phyloP scores from a whole-genome alignment of 2,797 vertebrate species.

The Iguana delicatissima region DNA sequence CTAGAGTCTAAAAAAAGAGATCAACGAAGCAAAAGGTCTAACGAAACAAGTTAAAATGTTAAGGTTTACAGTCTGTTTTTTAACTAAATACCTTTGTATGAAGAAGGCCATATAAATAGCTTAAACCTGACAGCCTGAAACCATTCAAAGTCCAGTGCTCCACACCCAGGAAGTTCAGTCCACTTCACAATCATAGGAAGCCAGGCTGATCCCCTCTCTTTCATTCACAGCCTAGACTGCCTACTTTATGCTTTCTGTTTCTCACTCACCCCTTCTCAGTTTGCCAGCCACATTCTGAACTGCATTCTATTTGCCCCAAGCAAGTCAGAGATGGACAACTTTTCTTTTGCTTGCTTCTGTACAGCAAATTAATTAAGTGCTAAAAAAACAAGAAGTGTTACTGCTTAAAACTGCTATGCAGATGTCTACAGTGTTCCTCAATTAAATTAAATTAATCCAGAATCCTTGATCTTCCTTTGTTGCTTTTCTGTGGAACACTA shows the following conservation, averaged over 20 bases:
- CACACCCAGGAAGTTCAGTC: conserved; percentile 10
- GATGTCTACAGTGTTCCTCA: background rate
- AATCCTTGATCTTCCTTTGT: background rate
- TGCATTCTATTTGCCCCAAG: background rate
- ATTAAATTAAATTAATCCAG: conserved; percentile 1
- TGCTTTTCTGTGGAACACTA: background rate
- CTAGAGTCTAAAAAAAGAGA: background rate
- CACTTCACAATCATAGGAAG: background rate
- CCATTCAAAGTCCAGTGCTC: background rate
- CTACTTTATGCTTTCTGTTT: background rate
- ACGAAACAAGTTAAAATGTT: background rate
- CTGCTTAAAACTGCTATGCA: background rate
- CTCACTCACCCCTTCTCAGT: background rate
- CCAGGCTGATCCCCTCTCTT: background rate
- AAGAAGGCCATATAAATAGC: background rate
- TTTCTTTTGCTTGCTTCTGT: conserved; percentile 14
- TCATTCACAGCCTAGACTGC: background rate
- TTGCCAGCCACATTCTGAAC: background rate
- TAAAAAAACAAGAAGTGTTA: conserved; percentile 7
- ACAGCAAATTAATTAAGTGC: background rate
- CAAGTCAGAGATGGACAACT: background rate
- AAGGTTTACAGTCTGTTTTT: background rate
- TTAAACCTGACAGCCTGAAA: background rate
- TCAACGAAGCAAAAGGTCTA: background rate
- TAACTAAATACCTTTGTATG: background rate